These are phyloP conservation scores for Falco punctatus DNA, from an alignment of 2,113 vertebrate genomes.

Conservation along the genomic window DNA sequence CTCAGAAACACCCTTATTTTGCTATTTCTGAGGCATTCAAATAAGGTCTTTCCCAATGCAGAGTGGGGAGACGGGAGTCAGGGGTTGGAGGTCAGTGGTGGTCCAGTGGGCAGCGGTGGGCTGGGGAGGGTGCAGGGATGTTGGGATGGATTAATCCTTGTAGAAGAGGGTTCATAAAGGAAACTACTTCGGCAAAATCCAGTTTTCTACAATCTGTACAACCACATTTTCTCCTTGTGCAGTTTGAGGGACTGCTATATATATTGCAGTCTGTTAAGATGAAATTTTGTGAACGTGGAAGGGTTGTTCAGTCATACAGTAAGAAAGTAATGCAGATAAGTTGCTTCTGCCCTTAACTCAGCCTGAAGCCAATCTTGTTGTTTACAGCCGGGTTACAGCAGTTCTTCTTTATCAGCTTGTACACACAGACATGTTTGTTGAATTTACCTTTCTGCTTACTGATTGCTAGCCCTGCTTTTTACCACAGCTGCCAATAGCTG, in stretches of 20 bases:
- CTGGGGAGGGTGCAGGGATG: background rate
- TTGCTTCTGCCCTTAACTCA: background rate
- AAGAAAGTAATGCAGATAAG: background rate
- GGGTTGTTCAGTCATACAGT: background rate
- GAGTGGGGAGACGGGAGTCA: accelerated
- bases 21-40: background rate
- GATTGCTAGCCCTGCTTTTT: background rate
- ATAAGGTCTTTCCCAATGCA: background rate
- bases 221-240: background rate
- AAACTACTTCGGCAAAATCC: background rate
- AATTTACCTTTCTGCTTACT: slow-evolving; percentile 5
- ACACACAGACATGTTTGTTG: background rate
- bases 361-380: background rate
- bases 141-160: background rate
- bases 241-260: background rate
- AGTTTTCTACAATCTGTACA: background rate
- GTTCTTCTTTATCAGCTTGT: background rate
- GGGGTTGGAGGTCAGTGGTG: accelerated
- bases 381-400: background rate
- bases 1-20: background rate
- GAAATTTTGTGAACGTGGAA: background rate
- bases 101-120: accelerated
- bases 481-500: background rate
- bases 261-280: background rate
- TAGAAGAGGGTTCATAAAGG: background rate